Base-by-base conservation (phyloP, 2,888 invertebrate species). In the Eurois occulta region DNA sequence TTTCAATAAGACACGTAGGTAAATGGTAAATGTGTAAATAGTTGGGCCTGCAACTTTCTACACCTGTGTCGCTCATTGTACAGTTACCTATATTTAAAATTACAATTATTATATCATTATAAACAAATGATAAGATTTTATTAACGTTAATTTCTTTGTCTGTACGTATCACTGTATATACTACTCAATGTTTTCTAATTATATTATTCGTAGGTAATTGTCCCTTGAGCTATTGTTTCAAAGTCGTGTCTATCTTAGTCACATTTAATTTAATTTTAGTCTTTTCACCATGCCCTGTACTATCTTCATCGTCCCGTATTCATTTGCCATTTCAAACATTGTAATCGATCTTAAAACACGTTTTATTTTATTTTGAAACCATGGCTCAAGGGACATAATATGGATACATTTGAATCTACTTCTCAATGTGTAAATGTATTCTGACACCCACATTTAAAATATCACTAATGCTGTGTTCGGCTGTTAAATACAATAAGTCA, bases 51-150 rank as follows among this genome's bases (percentile, higher is more conserved):
- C 92, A 89, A 91, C 89, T 91, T 89, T 93, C 93, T 93, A 95
- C 95, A 95, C 95, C 95, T 95, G 95, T 94, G 95, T 95, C 95
- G 95, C 96, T 95, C 95, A 96, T 90, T 95, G 94, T 95, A 95
- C 92, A 95, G 93, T 91, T 91, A 91, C 89, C 85, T 93, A 92
- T 89, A 88, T 76, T 77, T 77, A 82, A 75, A 87, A 91, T 86
- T 88, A 88, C 79, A 86, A 88, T 87, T 87, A 87, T 88, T 87
- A 87, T 88, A 83, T 84, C 81, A 85, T 78, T 77, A 76, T 80
- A 65, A 86, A 87, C 81, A 86, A 87, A 80, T 87, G 48, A 81
- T 87, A 88, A 89, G 77, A 87, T 85, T 89, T 80, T 87, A 88
- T 82, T 75, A 82, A 85, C 69, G 32, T 90, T 88, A 65, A 81